These are phyloP conservation scores for Chrysogorgia sp. DNA, from an alignment of 92 coral and sea anemone genomes.

Conservation along the genomic window DNA sequence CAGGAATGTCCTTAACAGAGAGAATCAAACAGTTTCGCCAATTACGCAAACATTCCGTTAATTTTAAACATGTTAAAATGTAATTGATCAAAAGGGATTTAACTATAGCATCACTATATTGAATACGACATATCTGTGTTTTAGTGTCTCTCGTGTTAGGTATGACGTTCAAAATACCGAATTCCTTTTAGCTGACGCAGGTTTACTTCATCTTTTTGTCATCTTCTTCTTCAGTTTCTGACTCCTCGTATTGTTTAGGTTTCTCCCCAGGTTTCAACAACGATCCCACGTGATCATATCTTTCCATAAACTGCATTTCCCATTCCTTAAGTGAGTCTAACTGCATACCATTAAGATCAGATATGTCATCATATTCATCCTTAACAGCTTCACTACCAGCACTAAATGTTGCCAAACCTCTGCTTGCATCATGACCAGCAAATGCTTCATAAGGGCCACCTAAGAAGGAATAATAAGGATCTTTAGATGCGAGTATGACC, in stretches of 20 bases:
- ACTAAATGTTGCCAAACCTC: constrained; percentile 96
- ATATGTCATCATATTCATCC: constrained; percentile 87
- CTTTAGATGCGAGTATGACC: too few relatives aligned
- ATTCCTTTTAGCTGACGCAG: too few relatives aligned
- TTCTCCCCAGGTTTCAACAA: constrained; percentile 91
- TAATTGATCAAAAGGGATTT: too few relatives aligned
- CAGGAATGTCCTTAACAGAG: too few relatives aligned
- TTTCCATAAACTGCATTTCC: constrained; percentile 96
- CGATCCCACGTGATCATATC: constrained; percentile 89
- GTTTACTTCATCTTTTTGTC: constrained; percentile 72
- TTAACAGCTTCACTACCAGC: constrained; percentile 89
- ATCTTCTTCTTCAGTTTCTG: constrained; percentile 95
- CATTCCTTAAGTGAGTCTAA: constrained; percentile 91
- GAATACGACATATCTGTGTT: too few relatives aligned
- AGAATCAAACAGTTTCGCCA: too few relatives aligned
- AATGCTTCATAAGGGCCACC: constrained; percentile 97
- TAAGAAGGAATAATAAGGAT: constrained; percentile 27
- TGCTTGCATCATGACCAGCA: constrained; percentile 98
- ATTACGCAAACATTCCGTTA: too few relatives aligned
- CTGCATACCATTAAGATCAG: constrained; percentile 98
- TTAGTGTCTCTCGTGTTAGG: too few relatives aligned
- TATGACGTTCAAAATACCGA: too few relatives aligned
- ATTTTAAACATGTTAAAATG: too few relatives aligned
- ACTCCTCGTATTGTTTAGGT: constrained; percentile 91
- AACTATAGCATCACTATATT: too few relatives aligned